These are phyloP conservation scores for Aurelia coerulea DNA, from an alignment of 30 jellyfish, hydroid and myxozoan species.

Conservation along the genomic window DNA sequence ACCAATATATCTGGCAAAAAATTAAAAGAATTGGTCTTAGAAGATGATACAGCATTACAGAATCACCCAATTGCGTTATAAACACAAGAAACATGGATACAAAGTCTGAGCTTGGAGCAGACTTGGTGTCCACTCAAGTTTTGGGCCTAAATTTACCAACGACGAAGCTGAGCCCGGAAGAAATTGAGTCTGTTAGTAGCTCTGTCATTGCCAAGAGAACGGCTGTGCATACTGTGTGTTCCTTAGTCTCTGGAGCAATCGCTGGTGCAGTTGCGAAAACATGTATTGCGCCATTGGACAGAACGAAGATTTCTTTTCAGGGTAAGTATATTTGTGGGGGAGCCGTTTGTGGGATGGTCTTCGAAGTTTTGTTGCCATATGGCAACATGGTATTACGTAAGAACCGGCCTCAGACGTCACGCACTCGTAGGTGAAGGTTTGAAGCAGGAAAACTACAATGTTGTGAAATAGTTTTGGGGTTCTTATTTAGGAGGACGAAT, in stretches of 20 bases:
- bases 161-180: constrained; percentile 7
- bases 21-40: no score
- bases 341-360: background rate
- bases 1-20: no score
- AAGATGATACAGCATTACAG: no score
- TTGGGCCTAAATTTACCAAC: constrained; percentile 47
- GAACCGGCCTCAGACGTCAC: no score
- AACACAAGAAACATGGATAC: background rate
- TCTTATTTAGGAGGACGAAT: no score
- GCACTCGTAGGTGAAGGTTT: no score
- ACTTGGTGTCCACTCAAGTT: constrained; percentile 42
- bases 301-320: constrained; percentile 91
- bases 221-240: constrained; percentile 45
- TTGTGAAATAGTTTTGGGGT: no score
- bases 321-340: constrained; percentile 20
- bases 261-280: constrained; percentile 99
- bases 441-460: no score
- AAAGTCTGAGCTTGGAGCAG: constrained; percentile 35
- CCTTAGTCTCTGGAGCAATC: constrained; percentile 85
- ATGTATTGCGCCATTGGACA: constrained; percentile 90
- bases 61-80: no score
- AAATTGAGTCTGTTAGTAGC: background rate
- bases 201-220: constrained; percentile 29
- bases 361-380: background rate
- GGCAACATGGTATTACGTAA: background rate